These are phyloP conservation scores for Hyphantria cunea DNA, from an alignment of 1,140 invertebrate genomes.

Conservation along the genomic window DNA sequence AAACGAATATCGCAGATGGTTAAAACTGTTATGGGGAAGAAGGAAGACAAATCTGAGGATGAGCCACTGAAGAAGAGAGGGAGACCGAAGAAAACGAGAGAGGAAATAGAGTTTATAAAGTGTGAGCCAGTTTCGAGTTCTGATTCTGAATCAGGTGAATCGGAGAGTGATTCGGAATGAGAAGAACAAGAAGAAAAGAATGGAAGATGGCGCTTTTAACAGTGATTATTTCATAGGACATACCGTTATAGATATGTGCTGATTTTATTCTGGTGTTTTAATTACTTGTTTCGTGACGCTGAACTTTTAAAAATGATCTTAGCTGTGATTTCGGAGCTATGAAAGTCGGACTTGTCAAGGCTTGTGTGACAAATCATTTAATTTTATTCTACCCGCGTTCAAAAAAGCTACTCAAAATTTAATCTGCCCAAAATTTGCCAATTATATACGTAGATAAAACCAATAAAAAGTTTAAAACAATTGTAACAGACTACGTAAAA, in stretches of 20 bases:
- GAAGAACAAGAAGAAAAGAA: too few relatives aligned
- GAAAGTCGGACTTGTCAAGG: too few relatives aligned
- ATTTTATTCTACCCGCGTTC: too few relatives aligned
- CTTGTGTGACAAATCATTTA: too few relatives aligned
- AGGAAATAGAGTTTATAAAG: constrained; percentile 73
- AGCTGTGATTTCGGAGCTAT: too few relatives aligned
- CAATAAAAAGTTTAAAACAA: too few relatives aligned
- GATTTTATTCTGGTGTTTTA: background rate
- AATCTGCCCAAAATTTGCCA: too few relatives aligned
- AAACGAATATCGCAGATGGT: constrained; percentile 74
- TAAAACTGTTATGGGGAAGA: constrained; percentile 62
- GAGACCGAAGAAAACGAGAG: constrained; percentile 45
- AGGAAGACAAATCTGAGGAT: constrained; percentile 35
- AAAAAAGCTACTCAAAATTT: too few relatives aligned
- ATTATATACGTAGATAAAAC: too few relatives aligned
- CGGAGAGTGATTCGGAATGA: constrained; percentile 32
- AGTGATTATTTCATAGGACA: background rate
- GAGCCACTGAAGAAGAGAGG: constrained; percentile 43
- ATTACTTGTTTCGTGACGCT: too few relatives aligned
- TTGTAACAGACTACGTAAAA: too few relatives aligned
- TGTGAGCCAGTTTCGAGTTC: constrained; percentile 66
- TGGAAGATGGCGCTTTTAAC: background rate
- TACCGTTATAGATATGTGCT: constrained; percentile 1
- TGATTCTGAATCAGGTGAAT: constrained; percentile 46
- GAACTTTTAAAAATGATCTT: too few relatives aligned